phyloP scores from a whole-genome alignment of 2,888 invertebrate species.

The Operophtera brumata region DNA sequence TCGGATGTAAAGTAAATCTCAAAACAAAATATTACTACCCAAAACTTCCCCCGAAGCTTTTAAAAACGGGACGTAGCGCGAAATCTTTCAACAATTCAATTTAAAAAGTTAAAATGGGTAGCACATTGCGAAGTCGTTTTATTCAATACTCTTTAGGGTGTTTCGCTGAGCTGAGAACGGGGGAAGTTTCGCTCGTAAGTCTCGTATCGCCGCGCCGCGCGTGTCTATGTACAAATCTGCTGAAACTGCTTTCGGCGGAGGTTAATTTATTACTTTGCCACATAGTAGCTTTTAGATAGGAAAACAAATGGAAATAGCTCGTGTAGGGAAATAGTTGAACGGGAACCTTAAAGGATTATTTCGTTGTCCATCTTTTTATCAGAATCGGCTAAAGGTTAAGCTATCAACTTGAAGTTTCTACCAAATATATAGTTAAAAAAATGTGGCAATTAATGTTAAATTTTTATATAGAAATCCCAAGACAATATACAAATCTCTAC shows the following conservation, averaged over 20 bases:
- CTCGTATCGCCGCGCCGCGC: constrained; percentile 20
- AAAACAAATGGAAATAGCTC: not conserved
- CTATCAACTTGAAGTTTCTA: too few species aligned
- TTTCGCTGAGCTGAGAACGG: constrained; percentile 28
- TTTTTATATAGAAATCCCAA: too few species aligned
- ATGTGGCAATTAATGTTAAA: too few species aligned
- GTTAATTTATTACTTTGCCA: constrained; percentile 24
- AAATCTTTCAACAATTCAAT: constrained; percentile 26
- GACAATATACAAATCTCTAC: too few species aligned
- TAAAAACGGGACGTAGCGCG: constrained; percentile 16
- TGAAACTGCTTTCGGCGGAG: constrained; percentile 22
- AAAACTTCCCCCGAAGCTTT: constrained; percentile 16
- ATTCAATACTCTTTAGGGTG: constrained; percentile 33
- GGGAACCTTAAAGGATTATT: too few species aligned
- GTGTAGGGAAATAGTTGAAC: not conserved
- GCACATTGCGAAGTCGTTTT: constrained; percentile 29
- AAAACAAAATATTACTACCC: constrained; percentile 2
- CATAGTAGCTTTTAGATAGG: constrained; percentile 1
- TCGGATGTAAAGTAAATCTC: not conserved
- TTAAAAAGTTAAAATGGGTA: constrained; percentile 30
- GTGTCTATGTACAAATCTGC: constrained; percentile 30
- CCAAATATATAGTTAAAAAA: too few species aligned
- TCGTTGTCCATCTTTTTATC: too few species aligned
- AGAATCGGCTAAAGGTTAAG: too few species aligned
- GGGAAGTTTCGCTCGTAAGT: constrained; percentile 27